These are phyloP conservation scores for Drosophila anomelani DNA, from an alignment of 2,888 invertebrate genomes.

Conservation along the genomic window DNA sequence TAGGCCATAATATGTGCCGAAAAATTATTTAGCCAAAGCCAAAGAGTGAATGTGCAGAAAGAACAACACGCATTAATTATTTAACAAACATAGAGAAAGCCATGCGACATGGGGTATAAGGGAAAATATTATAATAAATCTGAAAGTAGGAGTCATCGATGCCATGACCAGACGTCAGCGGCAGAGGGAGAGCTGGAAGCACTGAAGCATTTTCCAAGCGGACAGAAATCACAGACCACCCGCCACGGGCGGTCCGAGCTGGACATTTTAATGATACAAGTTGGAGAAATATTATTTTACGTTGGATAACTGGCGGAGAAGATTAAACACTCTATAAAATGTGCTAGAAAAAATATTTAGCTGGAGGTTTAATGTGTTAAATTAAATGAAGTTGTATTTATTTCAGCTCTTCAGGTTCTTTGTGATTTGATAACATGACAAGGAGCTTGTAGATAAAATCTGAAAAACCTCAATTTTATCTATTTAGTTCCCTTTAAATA, in stretches of 20 bases:
- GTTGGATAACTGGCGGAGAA: slow-evolving; percentile 2
- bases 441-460: neutral
- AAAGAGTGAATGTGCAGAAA: slow-evolving; percentile 59
- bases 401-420: neutral
- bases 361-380: neutral
- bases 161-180: slow-evolving; percentile 58
- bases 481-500: neutral
- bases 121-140: slow-evolving; percentile 74
- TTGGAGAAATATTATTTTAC: slow-evolving; percentile 28
- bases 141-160: slow-evolving; percentile 59
- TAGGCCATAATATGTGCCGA: slow-evolving; percentile 75
- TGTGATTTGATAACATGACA: neutral
- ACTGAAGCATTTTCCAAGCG: slow-evolving; percentile 59
- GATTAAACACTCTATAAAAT: slow-evolving; percentile 18
- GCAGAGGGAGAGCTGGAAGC: slow-evolving; percentile 49
- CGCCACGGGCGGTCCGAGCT: slow-evolving; percentile 68
- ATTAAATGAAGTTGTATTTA: neutral
- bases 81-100: slow-evolving; percentile 61
- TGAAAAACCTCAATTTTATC: neutral
- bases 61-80: slow-evolving; percentile 76
- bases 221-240: slow-evolving; percentile 67
- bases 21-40: slow-evolving; percentile 70
- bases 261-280: slow-evolving; percentile 72
- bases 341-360: neutral
- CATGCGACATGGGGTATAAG: neutral